Evolutionary conservation across 2,113 vertebrate genomes (phyloP).

Genomic region (Gymnocephalus cernua): DNA sequence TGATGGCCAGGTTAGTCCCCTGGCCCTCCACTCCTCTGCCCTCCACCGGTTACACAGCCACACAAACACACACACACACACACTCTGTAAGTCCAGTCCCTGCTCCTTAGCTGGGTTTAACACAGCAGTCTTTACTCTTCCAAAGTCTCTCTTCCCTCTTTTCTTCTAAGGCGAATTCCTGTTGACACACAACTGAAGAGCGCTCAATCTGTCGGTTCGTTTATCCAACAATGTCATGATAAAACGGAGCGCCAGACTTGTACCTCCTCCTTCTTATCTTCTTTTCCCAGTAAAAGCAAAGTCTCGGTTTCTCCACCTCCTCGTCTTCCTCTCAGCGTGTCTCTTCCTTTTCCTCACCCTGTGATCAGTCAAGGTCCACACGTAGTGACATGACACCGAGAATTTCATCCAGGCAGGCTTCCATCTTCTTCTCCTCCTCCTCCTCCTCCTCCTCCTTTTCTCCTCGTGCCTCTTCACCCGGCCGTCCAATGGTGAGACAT

Average conservation of each 20-base stretch:
- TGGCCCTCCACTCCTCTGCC: slow-evolving; percentile 81
- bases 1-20: slow-evolving; percentile 82
- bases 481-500: slow-evolving; percentile 66
- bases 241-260: slow-evolving; percentile 56
- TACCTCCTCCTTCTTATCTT: slow-evolving; percentile 28
- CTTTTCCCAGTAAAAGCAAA: slow-evolving; percentile 36
- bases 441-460: slow-evolving; percentile 38
- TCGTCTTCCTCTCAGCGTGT: slow-evolving; percentile 40
- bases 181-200: slow-evolving; percentile 64
- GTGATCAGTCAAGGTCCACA: slow-evolving; percentile 78
- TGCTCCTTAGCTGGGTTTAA: slow-evolving; percentile 57
- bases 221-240: slow-evolving; percentile 67
- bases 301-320: slow-evolving; percentile 56
- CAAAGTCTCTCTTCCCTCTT: slow-evolving; percentile 49
- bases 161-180: slow-evolving; percentile 52
- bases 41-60: slow-evolving; percentile 71
- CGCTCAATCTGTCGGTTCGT: slow-evolving; percentile 44
- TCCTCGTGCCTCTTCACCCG: slow-evolving; percentile 67
- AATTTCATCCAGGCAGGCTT: slow-evolving; percentile 73
- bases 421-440: slow-evolving; percentile 48
- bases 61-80: slow-evolving; percentile 40
- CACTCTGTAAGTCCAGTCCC: slow-evolving; percentile 49
- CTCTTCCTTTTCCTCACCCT: slow-evolving; percentile 50
- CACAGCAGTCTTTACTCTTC: slow-evolving; percentile 59
- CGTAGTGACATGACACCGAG: slow-evolving; percentile 76